Conservation (phyloP, 2,797 vertebrate species). For the Sebastes elongatus region DNA sequence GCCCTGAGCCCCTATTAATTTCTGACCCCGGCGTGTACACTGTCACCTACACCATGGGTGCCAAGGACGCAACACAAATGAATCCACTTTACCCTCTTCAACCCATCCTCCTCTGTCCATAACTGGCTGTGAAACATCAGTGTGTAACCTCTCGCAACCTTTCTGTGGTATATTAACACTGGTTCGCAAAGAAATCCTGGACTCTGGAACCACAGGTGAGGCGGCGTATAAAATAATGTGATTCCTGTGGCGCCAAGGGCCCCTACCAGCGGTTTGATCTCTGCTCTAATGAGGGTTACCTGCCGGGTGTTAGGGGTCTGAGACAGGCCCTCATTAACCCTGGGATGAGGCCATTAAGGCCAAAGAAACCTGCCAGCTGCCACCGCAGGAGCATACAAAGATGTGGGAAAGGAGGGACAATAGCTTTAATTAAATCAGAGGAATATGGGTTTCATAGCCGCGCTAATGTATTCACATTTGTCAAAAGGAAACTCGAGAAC, state of each 20-base stretch:
- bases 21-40: conserved; percentile 22
- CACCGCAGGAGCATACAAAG: conserved; percentile 52
- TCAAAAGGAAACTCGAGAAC: conserved; percentile 18
- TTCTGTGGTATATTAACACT: conserved; percentile 49
- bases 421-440: conserved; percentile 58
- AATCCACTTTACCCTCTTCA: conserved; percentile 23
- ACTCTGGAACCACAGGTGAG: conserved; percentile 53
- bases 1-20: conserved; percentile 37
- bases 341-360: conserved; percentile 65
- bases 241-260: conserved; percentile 59
- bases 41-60: conserved; percentile 24
- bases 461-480: conserved; percentile 17
- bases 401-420: conserved; percentile 45
- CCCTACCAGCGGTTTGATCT: conserved; percentile 41
- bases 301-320: conserved; percentile 61
- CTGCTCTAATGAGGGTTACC: conserved; percentile 75
- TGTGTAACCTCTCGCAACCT: conserved; percentile 50
- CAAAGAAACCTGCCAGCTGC: conserved; percentile 54
- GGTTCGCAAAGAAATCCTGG: conserved; percentile 25
- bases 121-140: conserved; percentile 43
- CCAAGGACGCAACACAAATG: conserved; percentile 31
- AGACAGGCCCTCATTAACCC: conserved; percentile 75
- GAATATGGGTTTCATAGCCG: conserved; percentile 38
- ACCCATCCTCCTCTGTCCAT: conserved; percentile 18
- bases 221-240: conserved; percentile 56